phyloP scores from a whole-genome alignment of 1,140 invertebrate genomes.

The Teleopsis dalmanni region DNA sequence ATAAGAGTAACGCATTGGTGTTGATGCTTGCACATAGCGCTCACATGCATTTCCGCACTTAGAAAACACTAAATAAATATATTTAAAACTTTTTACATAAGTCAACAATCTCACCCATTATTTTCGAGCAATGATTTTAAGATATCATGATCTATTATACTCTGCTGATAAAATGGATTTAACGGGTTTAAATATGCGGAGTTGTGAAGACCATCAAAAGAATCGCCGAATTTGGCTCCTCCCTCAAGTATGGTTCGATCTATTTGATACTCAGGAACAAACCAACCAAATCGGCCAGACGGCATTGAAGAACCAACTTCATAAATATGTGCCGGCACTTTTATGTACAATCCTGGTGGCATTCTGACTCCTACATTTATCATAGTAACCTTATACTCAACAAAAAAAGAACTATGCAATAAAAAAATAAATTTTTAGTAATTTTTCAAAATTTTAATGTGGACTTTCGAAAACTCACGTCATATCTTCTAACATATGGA shows the following conservation, averaged over 20 bases:
- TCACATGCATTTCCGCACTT: background rate
- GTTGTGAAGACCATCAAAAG: constrained; percentile 16
- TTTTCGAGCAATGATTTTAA: background rate
- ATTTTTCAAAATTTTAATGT: background rate
- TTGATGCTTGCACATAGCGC: background rate
- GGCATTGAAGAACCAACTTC: constrained; percentile 47
- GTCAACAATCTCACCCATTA: constrained; percentile 12
- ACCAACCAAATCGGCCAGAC: constrained; percentile 66
- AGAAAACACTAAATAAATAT: no score
- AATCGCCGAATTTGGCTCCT: background rate
- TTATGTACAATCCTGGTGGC: constrained; percentile 51
- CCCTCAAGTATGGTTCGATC: no score
- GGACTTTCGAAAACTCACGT: constrained; percentile 10
- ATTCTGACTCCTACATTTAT: constrained; percentile 68
- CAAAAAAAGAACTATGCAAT: constrained; percentile 1
- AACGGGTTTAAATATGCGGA: constrained; percentile 24
- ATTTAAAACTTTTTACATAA: background rate
- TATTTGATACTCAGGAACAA: constrained; percentile 49
- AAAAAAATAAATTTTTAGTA: background rate
- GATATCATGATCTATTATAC: constrained; percentile 18
- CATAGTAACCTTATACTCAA: constrained; percentile 19
- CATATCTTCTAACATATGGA: constrained; percentile 14
- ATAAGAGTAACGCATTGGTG: constrained; percentile 27
- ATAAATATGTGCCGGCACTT: constrained; percentile 27
- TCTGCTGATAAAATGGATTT: constrained; percentile 21